phyloP scores from a whole-genome alignment of 2,113 vertebrate species.

The Bucco capensis region DNA sequence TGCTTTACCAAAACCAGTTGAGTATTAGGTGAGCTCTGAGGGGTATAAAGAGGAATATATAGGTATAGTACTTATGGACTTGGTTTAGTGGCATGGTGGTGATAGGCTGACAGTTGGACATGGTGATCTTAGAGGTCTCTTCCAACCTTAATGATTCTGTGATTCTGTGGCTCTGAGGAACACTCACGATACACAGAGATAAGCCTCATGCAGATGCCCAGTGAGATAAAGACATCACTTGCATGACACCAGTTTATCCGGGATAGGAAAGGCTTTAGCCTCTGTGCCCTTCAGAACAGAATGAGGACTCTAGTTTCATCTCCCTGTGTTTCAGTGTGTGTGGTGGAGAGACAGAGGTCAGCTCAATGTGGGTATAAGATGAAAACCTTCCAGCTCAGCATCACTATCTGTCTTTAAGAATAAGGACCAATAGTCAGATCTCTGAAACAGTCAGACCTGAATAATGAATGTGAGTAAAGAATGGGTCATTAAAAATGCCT shows the following conservation, averaged over 20 bases:
- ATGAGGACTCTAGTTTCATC: background rate
- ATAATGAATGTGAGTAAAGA: constrained; percentile 48
- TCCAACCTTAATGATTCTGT: too few relatives aligned
- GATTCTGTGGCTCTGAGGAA: background rate
- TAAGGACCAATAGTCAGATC: background rate
- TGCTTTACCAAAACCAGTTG: background rate
- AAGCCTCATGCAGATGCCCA: background rate
- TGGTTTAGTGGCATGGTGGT: too few relatives aligned
- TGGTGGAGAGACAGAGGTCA: background rate
- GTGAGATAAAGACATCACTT: background rate
- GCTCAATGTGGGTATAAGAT: background rate
- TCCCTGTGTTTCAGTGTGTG: background rate
- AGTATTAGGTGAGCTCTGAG: background rate
- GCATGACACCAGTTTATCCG: background rate
- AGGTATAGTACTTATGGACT: too few relatives aligned
- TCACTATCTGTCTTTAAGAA: background rate
- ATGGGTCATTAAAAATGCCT: constrained; percentile 15
- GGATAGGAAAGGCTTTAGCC: background rate
- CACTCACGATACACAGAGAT: background rate
- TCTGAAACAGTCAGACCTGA: constrained; percentile 16
- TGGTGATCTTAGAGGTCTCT: too few relatives aligned
- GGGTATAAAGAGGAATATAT: too few relatives aligned
- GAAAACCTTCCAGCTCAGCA: background rate
- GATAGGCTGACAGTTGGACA: too few relatives aligned
- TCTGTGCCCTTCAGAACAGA: background rate